Conservation (phyloP, 2,888 invertebrate species). For the Encarsia formosa region DNA sequence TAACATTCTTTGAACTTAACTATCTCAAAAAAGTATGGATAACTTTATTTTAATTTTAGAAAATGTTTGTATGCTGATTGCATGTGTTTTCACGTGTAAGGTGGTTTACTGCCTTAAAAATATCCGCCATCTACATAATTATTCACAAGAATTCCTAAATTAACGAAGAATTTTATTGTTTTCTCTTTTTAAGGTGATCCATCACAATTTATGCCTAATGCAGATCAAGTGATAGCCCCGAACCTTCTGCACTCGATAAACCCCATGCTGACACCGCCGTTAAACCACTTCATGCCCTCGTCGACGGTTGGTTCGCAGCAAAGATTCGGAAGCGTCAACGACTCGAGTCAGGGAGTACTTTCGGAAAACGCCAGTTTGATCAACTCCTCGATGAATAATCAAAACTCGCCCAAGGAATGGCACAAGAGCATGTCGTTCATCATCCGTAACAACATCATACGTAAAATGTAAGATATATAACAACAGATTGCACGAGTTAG, state of each 20-base stretch:
- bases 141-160: background rate
- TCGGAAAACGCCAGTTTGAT: constrained; percentile 23
- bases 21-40: too few relatives aligned
- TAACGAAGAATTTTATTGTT: background rate
- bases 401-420: constrained; percentile 23
- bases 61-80: too few relatives aligned
- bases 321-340: constrained; percentile 16
- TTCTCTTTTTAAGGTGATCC: constrained; percentile 23
- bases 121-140: too few relatives aligned
- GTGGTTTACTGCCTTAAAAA: background rate
- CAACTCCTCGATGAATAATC: constrained; percentile 13
- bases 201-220: constrained; percentile 15
- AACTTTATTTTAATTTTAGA: too few relatives aligned
- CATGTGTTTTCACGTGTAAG: too few relatives aligned
- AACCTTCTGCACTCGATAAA: constrained; percentile 25
- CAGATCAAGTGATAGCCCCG: constrained; percentile 17
- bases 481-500: too few relatives aligned
- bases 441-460: constrained; percentile 20
- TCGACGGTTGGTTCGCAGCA: constrained; percentile 15
- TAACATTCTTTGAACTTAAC: too few relatives aligned
- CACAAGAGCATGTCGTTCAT: constrained; percentile 23
- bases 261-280: constrained; percentile 14
- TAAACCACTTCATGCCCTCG: constrained; percentile 22
- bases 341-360: constrained; percentile 15
- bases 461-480: constrained; percentile 25